A percentile compares a stretch with the other conserved stretches of the same genome.
Conservation (phyloP, 1,140 invertebrate species). For the Bombus balteatus region DNA sequence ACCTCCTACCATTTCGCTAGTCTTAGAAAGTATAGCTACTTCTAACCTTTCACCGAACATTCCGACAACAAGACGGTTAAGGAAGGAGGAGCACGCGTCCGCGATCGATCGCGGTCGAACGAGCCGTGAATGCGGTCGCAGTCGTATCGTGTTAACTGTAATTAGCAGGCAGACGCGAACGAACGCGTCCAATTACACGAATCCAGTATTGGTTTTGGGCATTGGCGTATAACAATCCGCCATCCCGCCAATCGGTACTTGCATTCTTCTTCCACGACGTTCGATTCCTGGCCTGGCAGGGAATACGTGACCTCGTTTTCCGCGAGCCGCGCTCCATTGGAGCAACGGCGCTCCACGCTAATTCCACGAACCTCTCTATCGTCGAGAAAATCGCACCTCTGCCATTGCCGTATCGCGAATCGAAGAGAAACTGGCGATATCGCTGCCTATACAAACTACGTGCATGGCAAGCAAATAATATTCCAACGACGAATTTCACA, state of each 20-base stretch:
- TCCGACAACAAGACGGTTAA: background rate
- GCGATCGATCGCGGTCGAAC: conserved; percentile 46
- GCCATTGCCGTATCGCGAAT: too few relatives aligned
- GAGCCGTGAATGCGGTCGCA: conserved; percentile 39
- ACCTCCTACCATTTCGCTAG: background rate
- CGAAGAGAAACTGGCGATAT: too few relatives aligned
- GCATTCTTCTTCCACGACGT: conserved; percentile 62
- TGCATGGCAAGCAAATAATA: conserved; percentile 11
- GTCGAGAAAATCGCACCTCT: too few relatives aligned
- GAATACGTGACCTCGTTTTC: conserved; percentile 34
- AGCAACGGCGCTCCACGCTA: conserved; percentile 26
- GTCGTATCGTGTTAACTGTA: conserved; percentile 72
- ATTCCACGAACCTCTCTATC: background rate
- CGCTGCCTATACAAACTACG: background rate
- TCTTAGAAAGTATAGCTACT: too few relatives aligned
- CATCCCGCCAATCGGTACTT: conserved; percentile 66
- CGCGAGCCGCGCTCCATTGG: conserved; percentile 3
- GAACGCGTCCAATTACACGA: conserved; percentile 73
- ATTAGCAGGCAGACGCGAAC: conserved; percentile 72
- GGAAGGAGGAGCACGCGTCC: background rate
- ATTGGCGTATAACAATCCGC: conserved; percentile 40
- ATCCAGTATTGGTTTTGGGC: conserved; percentile 44
- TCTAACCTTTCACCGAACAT: background rate
- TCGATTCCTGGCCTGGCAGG: conserved; percentile 2
- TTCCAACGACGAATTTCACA: background rate